Evolutionary conservation across 2,797 vertebrate genomes (phyloP), one percentile per base, ranked within the genome.

Genomic region (Liparis tanakae): DNA sequence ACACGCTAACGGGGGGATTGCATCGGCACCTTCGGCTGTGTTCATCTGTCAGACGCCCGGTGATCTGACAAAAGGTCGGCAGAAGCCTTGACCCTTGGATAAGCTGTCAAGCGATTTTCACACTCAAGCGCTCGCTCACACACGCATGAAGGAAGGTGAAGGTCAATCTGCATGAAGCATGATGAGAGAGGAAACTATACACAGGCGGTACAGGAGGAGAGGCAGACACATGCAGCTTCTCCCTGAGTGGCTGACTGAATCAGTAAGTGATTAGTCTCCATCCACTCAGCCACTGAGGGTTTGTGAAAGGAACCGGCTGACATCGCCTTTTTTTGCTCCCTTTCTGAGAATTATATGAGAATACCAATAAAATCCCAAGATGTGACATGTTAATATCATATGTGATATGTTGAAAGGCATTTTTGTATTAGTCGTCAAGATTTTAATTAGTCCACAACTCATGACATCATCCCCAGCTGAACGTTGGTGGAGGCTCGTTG

Each of bases 41-140:
- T 79, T 75, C 69, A 55, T 87, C 85, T 82, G 85, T 89, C 89
- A 91, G 65, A 72, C 30, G 4, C 39, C 20, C 36, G 30, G 59
- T 34, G 76, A 76, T 78, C 81, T 79, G 87, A 82, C 78, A 77
- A 46, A 12, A 85, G 83, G 82, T 71, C 67, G n/a, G 70, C 51
- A 79, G 59, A 84, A 73, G 73, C 84, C 82, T 74, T 79, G 82
- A 89, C 87, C 88, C 78, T 75, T n/a, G 58, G 62, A 83, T 84
- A 60, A 78, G 72, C 87, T 85, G 86, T 88, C 88, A 78, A 64
- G 80, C 70, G 18, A 60, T 67, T 84, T 74, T 66, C 68, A 72
- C 70, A 82, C 80, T 72, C 77, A 87, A 61, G 70, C 55, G 25
- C 79, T 43, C 59, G 60, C 70, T 6, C 77, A 62, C 70, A 10